phyloP scores from a whole-genome alignment of 2,888 invertebrate genomes.

The Orthosia incerta region DNA sequence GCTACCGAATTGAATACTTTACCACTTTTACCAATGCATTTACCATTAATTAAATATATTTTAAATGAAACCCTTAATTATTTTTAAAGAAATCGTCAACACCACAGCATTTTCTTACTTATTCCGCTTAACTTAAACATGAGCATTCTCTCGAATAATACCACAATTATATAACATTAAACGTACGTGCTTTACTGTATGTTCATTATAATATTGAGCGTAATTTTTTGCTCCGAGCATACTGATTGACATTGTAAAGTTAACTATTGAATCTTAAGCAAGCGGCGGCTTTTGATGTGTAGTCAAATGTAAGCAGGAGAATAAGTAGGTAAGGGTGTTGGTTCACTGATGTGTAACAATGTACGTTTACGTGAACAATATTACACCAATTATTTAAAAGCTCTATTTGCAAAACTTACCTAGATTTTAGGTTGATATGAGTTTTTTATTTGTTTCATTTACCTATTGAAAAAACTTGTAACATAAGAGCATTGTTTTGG shows the following conservation, averaged over 20 bases:
- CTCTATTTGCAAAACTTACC: too few species aligned
- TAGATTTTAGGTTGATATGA: too few species aligned
- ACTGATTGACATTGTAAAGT: constrained; percentile 47
- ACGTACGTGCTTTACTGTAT: constrained; percentile 33
- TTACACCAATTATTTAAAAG: too few species aligned
- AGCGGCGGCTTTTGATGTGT: constrained; percentile 59
- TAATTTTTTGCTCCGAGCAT: constrained; percentile 44
- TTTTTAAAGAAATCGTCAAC: neutral
- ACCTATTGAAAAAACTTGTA: too few species aligned
- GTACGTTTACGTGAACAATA: neutral
- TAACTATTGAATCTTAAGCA: constrained; percentile 56
- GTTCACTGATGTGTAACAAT: constrained; percentile 23
- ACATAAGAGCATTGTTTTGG: too few species aligned
- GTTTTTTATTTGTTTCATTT: too few species aligned
- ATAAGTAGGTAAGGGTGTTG: constrained; percentile 24
- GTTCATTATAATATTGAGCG: constrained; percentile 40
- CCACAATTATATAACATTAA: constrained; percentile 51
- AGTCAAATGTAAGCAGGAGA: constrained; percentile 22
- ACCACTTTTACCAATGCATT: neutral
- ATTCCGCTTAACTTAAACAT: constrained; percentile 14
- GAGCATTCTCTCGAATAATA: constrained; percentile 42
- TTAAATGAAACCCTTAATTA: neutral
- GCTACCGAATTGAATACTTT: too few species aligned
- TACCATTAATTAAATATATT: neutral
- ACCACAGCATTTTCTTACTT: neutral